A percentile compares a stretch with the other conserved stretches of the same genome.
Evolutionary conservation across 2,888 invertebrate species (phyloP).

Genomic region (Diplazon laetatorius): DNA sequence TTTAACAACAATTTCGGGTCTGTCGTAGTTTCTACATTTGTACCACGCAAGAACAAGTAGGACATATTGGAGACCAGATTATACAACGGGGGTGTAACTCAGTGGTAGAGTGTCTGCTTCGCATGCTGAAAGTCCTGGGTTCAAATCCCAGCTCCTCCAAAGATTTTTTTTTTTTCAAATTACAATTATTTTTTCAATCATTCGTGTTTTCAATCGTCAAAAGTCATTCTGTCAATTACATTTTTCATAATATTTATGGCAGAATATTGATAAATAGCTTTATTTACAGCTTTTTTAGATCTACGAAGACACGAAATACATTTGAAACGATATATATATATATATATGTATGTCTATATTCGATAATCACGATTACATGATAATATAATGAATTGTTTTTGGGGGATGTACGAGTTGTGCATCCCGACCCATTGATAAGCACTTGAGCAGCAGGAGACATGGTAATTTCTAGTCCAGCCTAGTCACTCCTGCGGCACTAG

Average conservation of each 20-base stretch:
- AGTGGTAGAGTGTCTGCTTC: constrained; percentile 83
- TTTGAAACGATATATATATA: no score
- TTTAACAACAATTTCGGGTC: not conserved
- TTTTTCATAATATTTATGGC: no score
- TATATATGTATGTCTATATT: no score
- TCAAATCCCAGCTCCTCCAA: constrained; percentile 82
- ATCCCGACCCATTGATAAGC: constrained; percentile 90
- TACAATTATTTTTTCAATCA: not conserved
- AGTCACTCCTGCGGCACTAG: constrained; percentile 96
- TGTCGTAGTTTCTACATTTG: not conserved
- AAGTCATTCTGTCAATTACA: no score
- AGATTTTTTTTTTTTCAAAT: constrained; percentile 48
- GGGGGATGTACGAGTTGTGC: constrained; percentile 69
- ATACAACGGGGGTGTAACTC: constrained; percentile 80
- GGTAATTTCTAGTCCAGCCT: constrained; percentile 80
- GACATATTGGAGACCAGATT: not conserved
- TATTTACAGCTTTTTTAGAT: no score
- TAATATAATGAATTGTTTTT: no score
- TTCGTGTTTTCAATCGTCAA: no score
- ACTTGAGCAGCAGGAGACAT: constrained; percentile 95
- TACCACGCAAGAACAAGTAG: not conserved
- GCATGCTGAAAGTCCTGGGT: constrained; percentile 83
- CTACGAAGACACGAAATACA: no score
- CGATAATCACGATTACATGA: no score
- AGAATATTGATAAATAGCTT: no score